Conservation (phyloP, 2,888 invertebrate species). For the Thereva nobilitata region DNA sequence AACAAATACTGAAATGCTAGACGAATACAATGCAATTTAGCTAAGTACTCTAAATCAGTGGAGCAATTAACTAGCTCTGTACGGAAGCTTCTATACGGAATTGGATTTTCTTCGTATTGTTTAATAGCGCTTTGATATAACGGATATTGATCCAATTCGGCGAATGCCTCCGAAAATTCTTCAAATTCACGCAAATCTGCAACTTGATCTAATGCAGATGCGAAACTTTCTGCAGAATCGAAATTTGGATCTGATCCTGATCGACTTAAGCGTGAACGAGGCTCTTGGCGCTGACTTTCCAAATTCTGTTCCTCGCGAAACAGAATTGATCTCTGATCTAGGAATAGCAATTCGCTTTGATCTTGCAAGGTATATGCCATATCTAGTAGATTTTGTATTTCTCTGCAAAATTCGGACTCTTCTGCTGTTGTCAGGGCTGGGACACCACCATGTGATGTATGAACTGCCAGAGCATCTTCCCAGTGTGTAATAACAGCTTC, state of each 20-base stretch:
- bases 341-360: constrained; percentile 83
- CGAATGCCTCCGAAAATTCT: constrained; percentile 75
- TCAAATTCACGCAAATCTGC: constrained; percentile 89
- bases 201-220: constrained; percentile 92
- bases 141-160: constrained; percentile 78
- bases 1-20: constrained; percentile 83
- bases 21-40: constrained; percentile 92
- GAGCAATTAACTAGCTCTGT: constrained; percentile 87
- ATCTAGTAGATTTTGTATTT: constrained; percentile 80
- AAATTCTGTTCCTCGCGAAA: constrained; percentile 73
- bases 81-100: constrained; percentile 68
- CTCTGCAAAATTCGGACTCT: constrained; percentile 82
- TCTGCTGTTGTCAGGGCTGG: constrained; percentile 75
- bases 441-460: constrained; percentile 61
- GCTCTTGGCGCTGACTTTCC: constrained; percentile 51
- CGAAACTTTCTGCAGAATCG: constrained; percentile 93
- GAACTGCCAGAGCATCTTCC: constrained; percentile 90
- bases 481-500: constrained; percentile 91
- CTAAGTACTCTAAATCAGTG: constrained; percentile 91
- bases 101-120: constrained; percentile 68
- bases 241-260: constrained; percentile 64
- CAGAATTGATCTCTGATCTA: constrained; percentile 85
- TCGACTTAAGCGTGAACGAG: constrained; percentile 50
- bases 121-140: constrained; percentile 85
- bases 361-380: constrained; percentile 84